Conservation (phyloP, 2,797 vertebrate genomes). For the Gila robusta region DNA sequence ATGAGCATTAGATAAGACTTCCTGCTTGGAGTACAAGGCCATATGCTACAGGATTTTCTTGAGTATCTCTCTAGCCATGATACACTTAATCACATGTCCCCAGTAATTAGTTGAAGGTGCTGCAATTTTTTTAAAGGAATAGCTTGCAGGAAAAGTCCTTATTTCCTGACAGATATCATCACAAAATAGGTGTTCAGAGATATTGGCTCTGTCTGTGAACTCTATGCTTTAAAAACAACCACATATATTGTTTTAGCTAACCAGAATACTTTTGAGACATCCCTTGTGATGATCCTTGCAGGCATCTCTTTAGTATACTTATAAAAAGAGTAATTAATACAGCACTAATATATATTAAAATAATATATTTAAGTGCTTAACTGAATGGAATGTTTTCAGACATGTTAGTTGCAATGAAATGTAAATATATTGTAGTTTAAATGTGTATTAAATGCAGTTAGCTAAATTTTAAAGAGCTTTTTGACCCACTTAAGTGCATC, state of each 20-base stretch:
- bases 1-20: constrained; percentile 44
- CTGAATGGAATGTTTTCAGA: not conserved
- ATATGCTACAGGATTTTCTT: constrained; percentile 24
- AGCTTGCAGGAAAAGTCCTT: not conserved
- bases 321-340: not conserved
- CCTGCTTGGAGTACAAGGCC: constrained; percentile 29
- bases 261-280: not conserved
- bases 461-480: not conserved
- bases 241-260: not conserved
- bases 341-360: not conserved
- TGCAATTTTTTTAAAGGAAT: not conserved
- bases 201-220: not conserved
- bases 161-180: not conserved
- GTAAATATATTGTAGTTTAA: not conserved
- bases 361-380: not conserved
- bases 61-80: constrained; percentile 9
- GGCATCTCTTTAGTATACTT: not conserved
- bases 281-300: not conserved
- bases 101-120: not conserved
- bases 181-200: not conserved
- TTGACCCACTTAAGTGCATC: not conserved
- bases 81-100: constrained; percentile 19
- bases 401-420: not conserved
- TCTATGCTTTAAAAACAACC: not conserved
- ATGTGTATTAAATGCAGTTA: not conserved